These are phyloP conservation scores for Laticauda colubrina DNA, from an alignment of 2,113 vertebrate species.

Conservation along the genomic window DNA sequence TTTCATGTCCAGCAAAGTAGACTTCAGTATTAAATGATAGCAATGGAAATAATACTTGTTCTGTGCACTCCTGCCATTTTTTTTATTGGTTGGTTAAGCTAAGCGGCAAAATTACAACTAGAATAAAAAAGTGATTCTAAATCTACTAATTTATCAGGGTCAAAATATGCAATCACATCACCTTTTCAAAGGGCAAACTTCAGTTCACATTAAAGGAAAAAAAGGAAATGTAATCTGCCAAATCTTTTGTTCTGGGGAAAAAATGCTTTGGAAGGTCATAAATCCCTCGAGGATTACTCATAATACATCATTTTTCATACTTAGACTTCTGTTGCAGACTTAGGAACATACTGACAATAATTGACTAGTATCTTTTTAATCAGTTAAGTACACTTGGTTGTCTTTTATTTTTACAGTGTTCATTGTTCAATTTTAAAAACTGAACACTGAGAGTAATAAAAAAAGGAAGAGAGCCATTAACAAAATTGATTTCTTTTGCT, in stretches of 20 bases:
- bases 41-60: background rate
- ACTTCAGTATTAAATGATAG: background rate
- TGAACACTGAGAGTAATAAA: slow-evolving; percentile 2
- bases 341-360: slow-evolving; percentile 3
- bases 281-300: background rate
- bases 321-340: slow-evolving; percentile 15
- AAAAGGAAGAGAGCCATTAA: background rate
- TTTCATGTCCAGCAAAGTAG: background rate
- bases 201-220: slow-evolving; percentile 1
- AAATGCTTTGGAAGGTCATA: slow-evolving; percentile 21
- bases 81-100: background rate
- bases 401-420: slow-evolving; percentile 28
- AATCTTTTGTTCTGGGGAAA: background rate
- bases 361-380: slow-evolving; percentile 12
- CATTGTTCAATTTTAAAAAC: slow-evolving; percentile 21
- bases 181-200: background rate
- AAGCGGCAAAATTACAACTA: background rate
- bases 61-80: background rate
- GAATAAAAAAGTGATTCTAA: background rate
- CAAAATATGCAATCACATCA: background rate
- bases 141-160: background rate
- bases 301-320: background rate
- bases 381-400: slow-evolving; percentile 21
- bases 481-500: background rate
- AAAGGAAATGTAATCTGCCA: slow-evolving; percentile 10